These are phyloP conservation scores for Acanthosepion lycidas DNA, from an alignment of 2,888 invertebrate species.

Conservation along the genomic window DNA sequence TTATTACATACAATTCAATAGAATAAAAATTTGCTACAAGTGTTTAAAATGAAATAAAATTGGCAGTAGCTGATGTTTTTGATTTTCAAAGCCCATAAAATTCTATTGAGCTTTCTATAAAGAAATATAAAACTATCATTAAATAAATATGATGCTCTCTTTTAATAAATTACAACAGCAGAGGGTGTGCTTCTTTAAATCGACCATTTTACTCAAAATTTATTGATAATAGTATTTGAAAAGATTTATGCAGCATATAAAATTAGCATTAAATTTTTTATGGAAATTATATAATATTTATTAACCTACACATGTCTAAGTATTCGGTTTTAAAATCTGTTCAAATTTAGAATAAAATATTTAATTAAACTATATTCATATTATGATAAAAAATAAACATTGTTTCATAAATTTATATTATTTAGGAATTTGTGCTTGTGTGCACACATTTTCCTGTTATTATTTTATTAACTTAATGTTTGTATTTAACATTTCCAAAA, in stretches of 20 bases:
- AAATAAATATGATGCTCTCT: not conserved
- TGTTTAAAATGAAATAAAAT: not conserved
- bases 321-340: too few relatives aligned
- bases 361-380: not conserved
- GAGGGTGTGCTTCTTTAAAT: too few relatives aligned
- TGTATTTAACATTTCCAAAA: not conserved
- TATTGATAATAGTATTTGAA: not conserved
- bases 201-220: not conserved
- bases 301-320: not conserved
- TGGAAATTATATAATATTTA: not conserved
- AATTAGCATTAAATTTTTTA: not conserved
- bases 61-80: not conserved
- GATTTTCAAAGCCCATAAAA: not conserved
- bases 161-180: not conserved
- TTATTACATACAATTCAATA: too few relatives aligned
- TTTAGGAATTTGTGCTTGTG: not conserved
- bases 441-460: not conserved
- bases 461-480: not conserved
- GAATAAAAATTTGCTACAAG: too few relatives aligned
- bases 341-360: not conserved
- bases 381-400: not conserved
- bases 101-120: not conserved
- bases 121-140: not conserved
- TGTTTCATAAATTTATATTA: not conserved
- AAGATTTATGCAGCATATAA: not conserved